Evolutionary conservation across 2,113 vertebrate genomes (phyloP), one percentile per base, ranked within the genome.

Genomic region (Gymnobelideus leadbeateri): DNA sequence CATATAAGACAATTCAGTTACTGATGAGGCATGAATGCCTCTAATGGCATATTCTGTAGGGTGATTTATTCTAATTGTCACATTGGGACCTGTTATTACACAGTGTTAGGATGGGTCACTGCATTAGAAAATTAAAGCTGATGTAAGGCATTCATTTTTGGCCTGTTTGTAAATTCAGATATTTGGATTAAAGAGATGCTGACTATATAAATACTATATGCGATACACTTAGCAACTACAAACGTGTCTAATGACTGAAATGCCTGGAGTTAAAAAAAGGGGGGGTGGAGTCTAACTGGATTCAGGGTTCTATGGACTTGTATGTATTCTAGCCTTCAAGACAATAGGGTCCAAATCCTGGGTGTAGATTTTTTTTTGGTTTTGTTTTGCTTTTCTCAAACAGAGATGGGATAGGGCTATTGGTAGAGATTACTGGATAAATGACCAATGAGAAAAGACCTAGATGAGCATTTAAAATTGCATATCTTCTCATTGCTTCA

Each of bases 11-110:
- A 99, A 98, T 99, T 99, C 99, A 91, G 98, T 98, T 99, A 98
- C 99, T 99, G 99, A 99, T 99, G 99, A 99, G 98, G 99, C 99
- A 99, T 99, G 99, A 99, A 99, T 99, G 98, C 98, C 98, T 99
- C 97, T 98, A 98, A 99, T 98, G 98, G 98, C 97, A 97, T 98
- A 98, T 99, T 99, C 98, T 98, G 98, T 98, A 98, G 99, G 98
- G 98, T 99, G 99, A 99, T 99, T 99, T 99, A 99, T 99, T 99
- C 99, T 99, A 99, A 99, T 99, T 99, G 99, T 99, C 99, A 99
- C 98, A 98, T 97, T 98, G 99, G 99, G 99, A 99, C 98, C 98
- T 97, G 98, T 98, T 99, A 99, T 99, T 99, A 99, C 98, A 98
- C 98, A 97, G 97, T 98, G 95, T 96, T 97, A 98, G 98, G 98